Evolutionary conservation across 2,113 vertebrate species (phyloP), one percentile per base, ranked within the genome.

Genomic region (Dromaius novaehollandiae): DNA sequence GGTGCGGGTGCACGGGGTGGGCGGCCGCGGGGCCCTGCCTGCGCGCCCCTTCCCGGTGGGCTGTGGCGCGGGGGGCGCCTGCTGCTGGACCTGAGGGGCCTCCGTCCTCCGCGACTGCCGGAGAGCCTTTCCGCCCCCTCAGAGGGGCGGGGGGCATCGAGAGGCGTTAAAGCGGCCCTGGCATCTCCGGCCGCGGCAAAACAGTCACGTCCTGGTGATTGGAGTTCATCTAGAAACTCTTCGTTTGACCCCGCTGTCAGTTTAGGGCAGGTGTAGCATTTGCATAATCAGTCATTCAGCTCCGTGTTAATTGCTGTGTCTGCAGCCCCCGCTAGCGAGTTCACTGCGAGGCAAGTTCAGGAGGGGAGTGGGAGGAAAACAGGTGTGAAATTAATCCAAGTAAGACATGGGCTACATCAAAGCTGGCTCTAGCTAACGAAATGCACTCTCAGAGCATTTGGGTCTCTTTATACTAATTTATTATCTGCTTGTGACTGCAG

Each of bases 141-240:
- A 3, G 36, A 18, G 13, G n/a, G 7, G 7, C 8, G 1, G 46
- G 5, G 13, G 34, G 48, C 2, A 13, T 4, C 9, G 19, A 8
- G 55, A 2, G n/a, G 21, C 3, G 3, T 6, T 51, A 7, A 2
- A 1, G 30, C 17, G 7, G 61, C 15, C 19, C 6, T 4, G 34
- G 20, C 3, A 1, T 11, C 13, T 18, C 30, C 7, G 7, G 1
- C 7, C 0, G 2, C 0, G 1, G 17, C 6, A 0, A 0, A 4
- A 4, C 6, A 0, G 25, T 5, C 14, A 0, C 2, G 3, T 6
- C 6, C 28, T 1, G 0, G 17, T 0, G 50, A 9, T 32, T 32
- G 0, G 22, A 8, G 1, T 12, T 66, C 9, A 34, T 5, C 19
- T 17, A 12, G 3, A 3, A n/a, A 58, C 21, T 2, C 8, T 28